Base-by-base conservation (phyloP, 1,140 invertebrate genomes). In the Branchinecta lynchi region DNA sequence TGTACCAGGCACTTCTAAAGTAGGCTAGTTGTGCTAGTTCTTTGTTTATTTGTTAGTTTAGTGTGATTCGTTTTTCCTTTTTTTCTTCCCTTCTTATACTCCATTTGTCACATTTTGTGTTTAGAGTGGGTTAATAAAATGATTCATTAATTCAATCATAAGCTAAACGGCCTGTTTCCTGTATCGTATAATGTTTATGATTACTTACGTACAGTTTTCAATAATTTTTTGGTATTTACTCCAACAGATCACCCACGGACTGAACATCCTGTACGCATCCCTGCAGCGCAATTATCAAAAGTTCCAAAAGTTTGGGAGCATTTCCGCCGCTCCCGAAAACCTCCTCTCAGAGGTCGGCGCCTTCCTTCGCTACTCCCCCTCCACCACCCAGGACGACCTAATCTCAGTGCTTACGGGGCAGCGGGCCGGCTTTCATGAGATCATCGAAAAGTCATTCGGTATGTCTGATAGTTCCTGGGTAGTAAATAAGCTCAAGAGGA, bases 401-500 rank as follows among this genome's bases (percentile, higher is more conserved):
- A 12, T 60, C 17, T 20, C 17, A 15, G 51, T 12, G 6, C 12
- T 15, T 3, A 15, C 51, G 2, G 51, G 17, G 2, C 12, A 60
- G 12, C 51, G 17, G 21, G 10, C 21, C 15, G 66, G 20, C 20
- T 43, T 66, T 0, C 51, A 66, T 17, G 20, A 44, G 12, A 12
- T 70, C 21, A 43, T 67, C 66, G 44, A 67, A 66, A 43, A 70
- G 43, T 69, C 72, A 17, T 74, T 72, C 45, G 71, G 71, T 5
- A 17, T 45, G 10, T 7, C 60, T 17, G 43, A 44, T 10, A 44
- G 10, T 5, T 68, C 68, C 0, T 12, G 8, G 21, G 69, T 43
- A 5, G 44, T 65, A 43, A 70, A 70, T 8, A 8, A 44, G 17
- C 44, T 66, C 44, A 66, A 66, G 69, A 66, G 66, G 66, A 45